Percentiles rank a stretch among this genome's conserved stretches.
Evolutionary conservation across 92 coral and sea anemone species (phyloP).

Genomic region (Phenganax stokvisi): DNA sequence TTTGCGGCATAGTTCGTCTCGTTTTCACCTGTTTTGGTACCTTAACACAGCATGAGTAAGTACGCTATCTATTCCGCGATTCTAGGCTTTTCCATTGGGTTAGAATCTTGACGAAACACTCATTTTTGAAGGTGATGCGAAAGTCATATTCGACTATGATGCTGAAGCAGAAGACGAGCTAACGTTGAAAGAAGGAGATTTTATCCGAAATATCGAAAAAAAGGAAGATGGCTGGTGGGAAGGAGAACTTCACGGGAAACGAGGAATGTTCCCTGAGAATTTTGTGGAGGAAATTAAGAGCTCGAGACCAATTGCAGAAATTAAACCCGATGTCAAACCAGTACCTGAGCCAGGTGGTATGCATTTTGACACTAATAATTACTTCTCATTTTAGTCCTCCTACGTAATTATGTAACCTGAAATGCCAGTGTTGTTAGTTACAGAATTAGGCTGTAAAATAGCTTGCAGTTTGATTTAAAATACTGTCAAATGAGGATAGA

Average conservation of each 20-base stretch:
- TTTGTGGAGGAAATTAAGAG: slow-evolving; percentile 61
- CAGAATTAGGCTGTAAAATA: too few species aligned
- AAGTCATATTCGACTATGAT: slow-evolving; percentile 71
- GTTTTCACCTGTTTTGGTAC: slow-evolving; percentile 12
- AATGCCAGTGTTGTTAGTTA: too few species aligned
- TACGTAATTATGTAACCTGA: too few species aligned
- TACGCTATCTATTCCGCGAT: neutral
- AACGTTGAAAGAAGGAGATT: slow-evolving; percentile 57
- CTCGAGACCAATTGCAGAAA: slow-evolving; percentile 10
- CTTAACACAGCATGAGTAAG: slow-evolving; percentile 35
- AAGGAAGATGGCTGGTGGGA: slow-evolving; percentile 87
- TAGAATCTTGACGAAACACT: neutral
- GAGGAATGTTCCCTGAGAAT: slow-evolving; percentile 82
- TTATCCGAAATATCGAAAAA: slow-evolving; percentile 54
- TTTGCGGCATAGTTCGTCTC: neutral
- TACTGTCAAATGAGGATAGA: too few species aligned
- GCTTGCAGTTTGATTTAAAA: too few species aligned
- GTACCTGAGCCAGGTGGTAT: slow-evolving; percentile 31
- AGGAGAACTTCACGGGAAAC: slow-evolving; percentile 71
- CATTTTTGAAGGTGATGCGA: slow-evolving; percentile 55
- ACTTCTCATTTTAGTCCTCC: too few species aligned
- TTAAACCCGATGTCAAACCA: slow-evolving; percentile 15
- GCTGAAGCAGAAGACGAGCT: slow-evolving; percentile 73
- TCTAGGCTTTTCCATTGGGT: neutral
- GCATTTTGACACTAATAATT: slow-evolving; percentile 12